Conservation (phyloP, 1,140 invertebrate genomes). For the Mycetomoellerius zeteki region DNA sequence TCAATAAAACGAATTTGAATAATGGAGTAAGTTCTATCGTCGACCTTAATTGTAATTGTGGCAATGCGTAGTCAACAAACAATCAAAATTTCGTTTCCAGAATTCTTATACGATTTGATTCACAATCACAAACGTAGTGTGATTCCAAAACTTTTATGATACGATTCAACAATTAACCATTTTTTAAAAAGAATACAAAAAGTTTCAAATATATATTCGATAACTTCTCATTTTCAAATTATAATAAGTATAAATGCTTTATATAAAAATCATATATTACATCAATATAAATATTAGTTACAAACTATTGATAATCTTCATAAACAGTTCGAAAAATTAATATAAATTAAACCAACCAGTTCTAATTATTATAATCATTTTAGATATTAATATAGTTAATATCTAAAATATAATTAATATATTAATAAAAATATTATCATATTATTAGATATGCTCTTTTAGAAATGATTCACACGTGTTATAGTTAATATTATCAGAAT, state of each 20-base stretch:
- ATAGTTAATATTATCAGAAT: not conserved
- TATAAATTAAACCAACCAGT: not conserved
- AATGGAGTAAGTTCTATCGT: conserved; percentile 39
- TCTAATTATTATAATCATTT: not conserved
- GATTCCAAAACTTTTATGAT: not conserved
- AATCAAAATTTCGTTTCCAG: conserved; percentile 45
- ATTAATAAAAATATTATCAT: too few relatives aligned
- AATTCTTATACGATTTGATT: conserved; percentile 1
- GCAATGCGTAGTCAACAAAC: conserved; percentile 26
- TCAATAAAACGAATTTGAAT: conserved; percentile 41
- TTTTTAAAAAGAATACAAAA: conserved; percentile 2
- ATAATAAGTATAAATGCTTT: not conserved
- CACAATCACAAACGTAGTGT: not conserved
- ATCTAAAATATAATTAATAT: too few relatives aligned
- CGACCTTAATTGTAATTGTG: conserved; percentile 51
- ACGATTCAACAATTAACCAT: not conserved
- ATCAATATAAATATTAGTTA: not conserved
- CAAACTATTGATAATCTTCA: not conserved
- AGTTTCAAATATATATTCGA: not conserved
- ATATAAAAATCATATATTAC: not conserved
- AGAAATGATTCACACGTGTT: not conserved
- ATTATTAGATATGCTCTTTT: conserved; percentile 3
- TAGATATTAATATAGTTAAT: too few relatives aligned
- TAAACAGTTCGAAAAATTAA: not conserved
- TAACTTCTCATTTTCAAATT: conserved; percentile 7